Conservation (phyloP, 1,140 invertebrate genomes). For the Megathymus violae region DNA sequence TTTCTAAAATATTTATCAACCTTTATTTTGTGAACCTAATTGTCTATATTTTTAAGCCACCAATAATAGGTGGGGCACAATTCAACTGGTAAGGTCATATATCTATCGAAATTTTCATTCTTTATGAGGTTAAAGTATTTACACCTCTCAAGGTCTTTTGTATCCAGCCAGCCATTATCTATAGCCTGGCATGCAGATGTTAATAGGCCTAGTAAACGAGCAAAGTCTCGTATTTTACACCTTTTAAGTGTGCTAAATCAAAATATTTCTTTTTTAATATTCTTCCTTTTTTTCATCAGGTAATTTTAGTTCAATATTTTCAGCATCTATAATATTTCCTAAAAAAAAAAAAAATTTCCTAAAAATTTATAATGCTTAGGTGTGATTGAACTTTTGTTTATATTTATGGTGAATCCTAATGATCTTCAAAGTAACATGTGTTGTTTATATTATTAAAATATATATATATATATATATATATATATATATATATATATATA, state of each 20-base stretch:
- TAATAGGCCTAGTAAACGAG: no score
- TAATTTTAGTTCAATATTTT: background rate
- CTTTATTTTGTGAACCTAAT: background rate
- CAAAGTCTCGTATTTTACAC: no score
- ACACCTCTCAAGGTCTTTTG: no score
- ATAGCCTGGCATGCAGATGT: no score
- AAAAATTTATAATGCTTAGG: background rate
- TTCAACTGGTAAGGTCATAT: background rate
- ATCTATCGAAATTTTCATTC: background rate
- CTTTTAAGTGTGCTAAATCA: no score
- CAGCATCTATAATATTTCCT: background rate
- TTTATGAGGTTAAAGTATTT: no score
- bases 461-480: no score
- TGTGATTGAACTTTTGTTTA: background rate
- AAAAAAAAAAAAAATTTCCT: no score
- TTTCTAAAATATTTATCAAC: background rate
- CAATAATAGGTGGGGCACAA: background rate
- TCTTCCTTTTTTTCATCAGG: background rate
- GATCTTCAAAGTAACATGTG: background rate
- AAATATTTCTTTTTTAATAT: background rate
- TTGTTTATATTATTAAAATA: conserved; percentile 2
- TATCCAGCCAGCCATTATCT: no score
- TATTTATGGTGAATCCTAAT: background rate
- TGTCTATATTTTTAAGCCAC: background rate
- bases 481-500: no score